These are phyloP conservation scores for Eptesicus fuscus DNA, from an alignment of 2,113 vertebrate genomes.

Conservation along the genomic window DNA sequence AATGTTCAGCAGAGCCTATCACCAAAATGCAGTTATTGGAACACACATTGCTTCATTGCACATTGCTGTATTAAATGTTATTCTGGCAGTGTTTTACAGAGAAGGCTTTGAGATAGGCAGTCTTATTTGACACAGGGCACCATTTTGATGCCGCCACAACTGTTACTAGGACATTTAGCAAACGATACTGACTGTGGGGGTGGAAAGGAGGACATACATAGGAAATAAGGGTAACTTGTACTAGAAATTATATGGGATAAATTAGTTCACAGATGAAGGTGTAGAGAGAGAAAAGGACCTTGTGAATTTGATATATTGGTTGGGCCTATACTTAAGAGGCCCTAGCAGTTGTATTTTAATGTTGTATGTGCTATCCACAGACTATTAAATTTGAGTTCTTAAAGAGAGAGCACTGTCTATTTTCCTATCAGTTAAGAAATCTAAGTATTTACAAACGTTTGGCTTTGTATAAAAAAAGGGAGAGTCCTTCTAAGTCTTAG, in stretches of 20 bases:
- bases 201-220: neutral
- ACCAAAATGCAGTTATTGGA: neutral
- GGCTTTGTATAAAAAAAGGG: neutral
- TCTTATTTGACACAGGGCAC: neutral
- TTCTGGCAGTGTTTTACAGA: neutral
- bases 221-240: neutral
- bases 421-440: constrained; percentile 6
- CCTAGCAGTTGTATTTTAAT: constrained; percentile 6
- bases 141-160: neutral
- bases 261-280: neutral
- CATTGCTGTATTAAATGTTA: neutral
- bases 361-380: neutral
- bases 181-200: neutral
- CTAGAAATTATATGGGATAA: neutral
- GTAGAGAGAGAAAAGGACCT: neutral
- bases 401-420: neutral
- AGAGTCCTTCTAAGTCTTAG: neutral
- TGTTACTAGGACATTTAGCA: neutral
- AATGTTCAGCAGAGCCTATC: neutral
- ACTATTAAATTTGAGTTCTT: constrained; percentile 22
- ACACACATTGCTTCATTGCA: neutral
- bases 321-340: neutral
- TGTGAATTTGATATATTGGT: neutral
- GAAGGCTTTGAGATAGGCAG: neutral
- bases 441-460: constrained; percentile 21